These are phyloP conservation scores for Rugalucina vietnamica DNA, from an alignment of 2,888 invertebrate species.

Conservation along the genomic window DNA sequence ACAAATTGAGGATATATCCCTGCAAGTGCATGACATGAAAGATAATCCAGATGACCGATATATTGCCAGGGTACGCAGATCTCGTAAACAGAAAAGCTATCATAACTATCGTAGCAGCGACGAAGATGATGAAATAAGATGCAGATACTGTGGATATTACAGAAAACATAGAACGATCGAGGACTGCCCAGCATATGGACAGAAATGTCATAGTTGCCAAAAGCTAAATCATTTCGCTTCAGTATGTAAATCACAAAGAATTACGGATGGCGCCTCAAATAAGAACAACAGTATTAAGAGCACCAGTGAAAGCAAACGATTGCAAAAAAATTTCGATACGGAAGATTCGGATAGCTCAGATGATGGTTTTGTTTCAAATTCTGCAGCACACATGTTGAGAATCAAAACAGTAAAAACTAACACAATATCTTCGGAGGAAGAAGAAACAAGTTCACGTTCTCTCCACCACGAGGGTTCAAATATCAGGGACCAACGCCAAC, in stretches of 20 bases:
- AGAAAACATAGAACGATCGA: neutral
- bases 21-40: neutral
- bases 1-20: slow-evolving; percentile 4
- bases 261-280: neutral
- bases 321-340: neutral
- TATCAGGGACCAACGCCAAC: neutral
- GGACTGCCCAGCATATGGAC: slow-evolving; percentile 2
- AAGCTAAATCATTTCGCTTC: no score
- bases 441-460: no score
- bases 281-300: neutral
- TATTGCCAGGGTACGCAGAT: neutral
- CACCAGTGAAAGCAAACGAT: neutral
- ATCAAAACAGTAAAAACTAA: neutral
- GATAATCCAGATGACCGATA: neutral
- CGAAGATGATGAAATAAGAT: neutral
- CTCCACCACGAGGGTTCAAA: neutral
- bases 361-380: neutral
- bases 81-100: neutral
- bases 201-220: neutral
- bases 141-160: neutral
- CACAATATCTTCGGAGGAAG: neutral
- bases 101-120: neutral
- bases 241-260: neutral
- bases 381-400: neutral
- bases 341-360: neutral